Conservation (phyloP, 2,888 invertebrate genomes). For the Lithophane socia region DNA sequence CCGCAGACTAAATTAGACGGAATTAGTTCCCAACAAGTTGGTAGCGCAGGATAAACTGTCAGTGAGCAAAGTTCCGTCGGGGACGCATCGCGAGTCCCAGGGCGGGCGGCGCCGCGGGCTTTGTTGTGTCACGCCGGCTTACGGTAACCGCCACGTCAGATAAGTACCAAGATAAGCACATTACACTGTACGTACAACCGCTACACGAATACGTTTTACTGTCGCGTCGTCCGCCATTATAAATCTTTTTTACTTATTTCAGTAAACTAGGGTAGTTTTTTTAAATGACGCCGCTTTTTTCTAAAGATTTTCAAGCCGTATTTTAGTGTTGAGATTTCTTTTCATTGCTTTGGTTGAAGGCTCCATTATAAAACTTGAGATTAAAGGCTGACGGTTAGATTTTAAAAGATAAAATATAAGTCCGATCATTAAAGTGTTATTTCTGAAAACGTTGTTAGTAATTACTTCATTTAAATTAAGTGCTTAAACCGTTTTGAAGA, state of each 20-base stretch:
- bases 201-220: slow-evolving; percentile 43
- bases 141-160: slow-evolving; percentile 66
- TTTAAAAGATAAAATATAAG: slow-evolving; percentile 44
- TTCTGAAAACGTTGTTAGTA: slow-evolving; percentile 54
- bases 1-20: slow-evolving; percentile 78
- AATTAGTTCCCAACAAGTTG: slow-evolving; percentile 81
- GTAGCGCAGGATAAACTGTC: slow-evolving; percentile 76
- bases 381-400: slow-evolving; percentile 34
- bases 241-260: slow-evolving; percentile 48
- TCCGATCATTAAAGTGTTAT: slow-evolving; percentile 41
- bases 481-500: slow-evolving; percentile 6
- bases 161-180: slow-evolving; percentile 64
- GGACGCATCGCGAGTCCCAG: slow-evolving; percentile 65
- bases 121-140: slow-evolving; percentile 68
- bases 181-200: slow-evolving; percentile 52
- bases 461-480: slow-evolving; percentile 58
- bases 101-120: slow-evolving; percentile 61
- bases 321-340: slow-evolving; percentile 41
- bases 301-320: slow-evolving; percentile 14
- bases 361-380: slow-evolving; percentile 37
- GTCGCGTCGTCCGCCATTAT: slow-evolving; percentile 22
- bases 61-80: slow-evolving; percentile 70
- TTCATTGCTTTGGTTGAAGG: slow-evolving; percentile 47
- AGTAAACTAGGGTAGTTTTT: slow-evolving; percentile 43
- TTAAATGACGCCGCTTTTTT: slow-evolving; percentile 29